phyloP scores from a whole-genome alignment of 2,113 vertebrate genomes.

The Neodon shergylaensis region DNA sequence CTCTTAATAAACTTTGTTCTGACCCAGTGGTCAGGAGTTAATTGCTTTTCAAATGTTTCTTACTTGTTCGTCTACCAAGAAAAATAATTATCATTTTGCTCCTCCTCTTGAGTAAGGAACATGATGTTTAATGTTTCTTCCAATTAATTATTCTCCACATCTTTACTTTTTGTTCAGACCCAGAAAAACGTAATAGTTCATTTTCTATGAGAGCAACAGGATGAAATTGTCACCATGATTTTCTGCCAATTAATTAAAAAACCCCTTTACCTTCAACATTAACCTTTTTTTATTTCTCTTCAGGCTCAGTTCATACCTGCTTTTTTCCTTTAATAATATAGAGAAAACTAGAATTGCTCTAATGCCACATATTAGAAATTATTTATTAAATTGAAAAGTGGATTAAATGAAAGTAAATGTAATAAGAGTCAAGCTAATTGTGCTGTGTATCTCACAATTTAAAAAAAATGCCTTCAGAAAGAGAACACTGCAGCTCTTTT shows the following conservation, averaged over 20 bases:
- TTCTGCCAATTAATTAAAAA: conserved; percentile 74
- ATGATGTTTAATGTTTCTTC: conserved; percentile 75
- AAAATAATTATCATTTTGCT: conserved; percentile 78
- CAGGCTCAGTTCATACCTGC: neutral
- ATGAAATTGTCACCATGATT: conserved; percentile 51
- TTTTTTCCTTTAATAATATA: neutral
- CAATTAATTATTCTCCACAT: conserved; percentile 77
- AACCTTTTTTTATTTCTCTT: conserved; percentile 55
- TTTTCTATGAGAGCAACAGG: conserved; percentile 51
- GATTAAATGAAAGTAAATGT: neutral
- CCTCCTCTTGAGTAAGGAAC: conserved; percentile 76
- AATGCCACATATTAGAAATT: neutral
- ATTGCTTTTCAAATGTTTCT: conserved; percentile 75
- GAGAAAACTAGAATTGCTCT: neutral
- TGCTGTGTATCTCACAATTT: neutral
- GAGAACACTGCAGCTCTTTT: neutral
- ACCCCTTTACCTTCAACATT: conserved; percentile 49
- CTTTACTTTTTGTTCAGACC: conserved; percentile 77
- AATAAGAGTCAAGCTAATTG: neutral
- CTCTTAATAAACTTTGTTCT: conserved; percentile 76
- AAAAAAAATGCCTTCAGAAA: neutral
- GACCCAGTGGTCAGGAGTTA: conserved; percentile 78
- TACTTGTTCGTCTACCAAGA: conserved; percentile 74
- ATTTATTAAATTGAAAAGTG: conserved; percentile 22
- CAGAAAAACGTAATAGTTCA: conserved; percentile 64